Evolutionary conservation across 2,113 vertebrate genomes (phyloP), one percentile per base, ranked within the genome.

Genomic region (Lipophrys pholis): DNA sequence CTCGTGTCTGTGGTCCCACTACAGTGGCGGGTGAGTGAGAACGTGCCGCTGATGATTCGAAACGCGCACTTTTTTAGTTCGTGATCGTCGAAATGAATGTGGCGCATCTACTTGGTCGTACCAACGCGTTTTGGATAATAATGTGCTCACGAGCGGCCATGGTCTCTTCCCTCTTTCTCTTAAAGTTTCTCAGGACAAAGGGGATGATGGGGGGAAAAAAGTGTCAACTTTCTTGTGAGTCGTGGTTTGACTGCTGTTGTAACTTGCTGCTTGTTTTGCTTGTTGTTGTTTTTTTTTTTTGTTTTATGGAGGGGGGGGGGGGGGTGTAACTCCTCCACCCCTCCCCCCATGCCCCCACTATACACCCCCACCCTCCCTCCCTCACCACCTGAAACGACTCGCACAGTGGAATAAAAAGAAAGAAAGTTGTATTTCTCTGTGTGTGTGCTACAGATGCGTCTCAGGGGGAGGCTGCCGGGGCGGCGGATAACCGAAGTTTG

Each of bases 401-500:
- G 77, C 69, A 71, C 72, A 75, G 73, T 80, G 62, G 67, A 85
- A 84, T 91, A 85, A 90, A 85, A 30, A 30, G 85, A 91, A 85
- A 90, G 84, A 91, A 91, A 93, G 81, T 90, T 88, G 64, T 69
- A 73, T 81, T 62, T 84, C 69, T n/a, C n/a, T n/a, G n/a, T 73
- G 82, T 72, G 69, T 83, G 83, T 91, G 49, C 88, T 91, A 92
- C 92, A 94, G 92, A 90, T 93, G 88, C 75, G 76, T 81, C 80
- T 93, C 79, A 82, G 84, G 93, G 90, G 70, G 89, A 85, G 60
- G 77, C 93, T 80, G 79, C 76, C 42, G 96, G 95, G 87, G 92
- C 87, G 69, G 81, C 91, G 80, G 97, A 97, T 93, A 92, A 88
- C 84, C 94, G 94, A 89, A 97, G 95, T 95, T 95, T 99, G 94